Evolutionary conservation across 2,113 vertebrate species (phyloP).

Genomic region (Eonycteris spelaea): DNA sequence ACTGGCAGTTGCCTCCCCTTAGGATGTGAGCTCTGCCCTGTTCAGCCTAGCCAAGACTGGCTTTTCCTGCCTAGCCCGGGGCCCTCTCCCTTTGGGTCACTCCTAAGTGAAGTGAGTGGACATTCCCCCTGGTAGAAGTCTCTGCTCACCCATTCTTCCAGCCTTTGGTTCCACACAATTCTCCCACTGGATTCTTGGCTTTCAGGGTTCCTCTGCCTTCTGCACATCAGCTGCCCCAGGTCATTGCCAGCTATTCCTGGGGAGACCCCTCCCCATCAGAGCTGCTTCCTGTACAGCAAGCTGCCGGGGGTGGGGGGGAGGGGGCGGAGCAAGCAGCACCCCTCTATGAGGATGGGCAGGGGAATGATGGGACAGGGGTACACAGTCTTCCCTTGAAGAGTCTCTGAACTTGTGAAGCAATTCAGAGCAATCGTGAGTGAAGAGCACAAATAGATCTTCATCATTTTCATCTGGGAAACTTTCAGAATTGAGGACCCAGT

Average conservation of each 20-base stretch:
- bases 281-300: not conserved
- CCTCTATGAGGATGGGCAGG: not conserved
- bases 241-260: not conserved
- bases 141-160: not conserved
- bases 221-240: too few species aligned
- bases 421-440: not conserved
- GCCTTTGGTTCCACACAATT: not conserved
- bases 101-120: not conserved
- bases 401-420: not conserved
- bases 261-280: not conserved
- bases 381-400: not conserved
- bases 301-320: too few species aligned
- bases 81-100: not conserved
- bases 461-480: not conserved
- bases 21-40: not conserved
- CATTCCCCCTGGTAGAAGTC: too few species aligned
- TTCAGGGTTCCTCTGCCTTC: not conserved
- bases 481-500: not conserved
- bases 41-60: not conserved
- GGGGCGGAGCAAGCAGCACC: not conserved
- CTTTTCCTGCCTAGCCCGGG: not conserved
- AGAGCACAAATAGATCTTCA: not conserved
- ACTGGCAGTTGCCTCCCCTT: rapidly evolving
- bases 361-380: not conserved
- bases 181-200: not conserved